phyloP scores from a whole-genome alignment of 2,888 invertebrate species.

The Empis livida region DNA sequence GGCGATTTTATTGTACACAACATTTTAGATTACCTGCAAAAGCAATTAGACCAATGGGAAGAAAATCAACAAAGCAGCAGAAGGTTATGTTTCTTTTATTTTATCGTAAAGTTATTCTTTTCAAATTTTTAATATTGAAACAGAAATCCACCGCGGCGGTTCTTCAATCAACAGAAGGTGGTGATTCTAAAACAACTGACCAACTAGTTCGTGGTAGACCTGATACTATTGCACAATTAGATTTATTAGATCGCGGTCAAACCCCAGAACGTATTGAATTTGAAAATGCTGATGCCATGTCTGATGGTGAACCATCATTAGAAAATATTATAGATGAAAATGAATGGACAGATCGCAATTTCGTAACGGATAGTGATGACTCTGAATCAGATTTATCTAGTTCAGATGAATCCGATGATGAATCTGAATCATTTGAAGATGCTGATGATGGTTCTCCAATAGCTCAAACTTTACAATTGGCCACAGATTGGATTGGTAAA shows the following conservation, averaged over 20 bases:
- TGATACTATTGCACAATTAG: constrained; percentile 26
- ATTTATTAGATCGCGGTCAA: constrained; percentile 38
- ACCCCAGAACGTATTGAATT: constrained; percentile 73
- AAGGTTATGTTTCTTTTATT: constrained; percentile 13
- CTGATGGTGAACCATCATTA: constrained; percentile 47
- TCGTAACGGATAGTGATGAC: constrained; percentile 65
- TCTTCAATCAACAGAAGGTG: constrained; percentile 12
- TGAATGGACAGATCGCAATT: constrained; percentile 91
- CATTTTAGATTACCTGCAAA: constrained; percentile 55
- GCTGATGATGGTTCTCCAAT: constrained; percentile 46
- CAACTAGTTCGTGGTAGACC: constrained; percentile 32
- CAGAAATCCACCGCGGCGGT: neutral
- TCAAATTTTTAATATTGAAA: neutral
- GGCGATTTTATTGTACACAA: constrained; percentile 61
- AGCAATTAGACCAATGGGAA: constrained; percentile 26
- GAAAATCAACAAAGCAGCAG: constrained; percentile 18
- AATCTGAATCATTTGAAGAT: constrained; percentile 52
- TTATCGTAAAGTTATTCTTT: neutral
- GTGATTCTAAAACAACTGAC: constrained; percentile 31
- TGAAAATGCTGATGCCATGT: constrained; percentile 54
- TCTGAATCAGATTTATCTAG: constrained; percentile 46
- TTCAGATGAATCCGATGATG: constrained; percentile 47
- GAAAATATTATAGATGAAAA: constrained; percentile 81
- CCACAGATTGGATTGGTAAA: constrained; percentile 53
- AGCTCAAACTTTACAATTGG: constrained; percentile 51